Evolutionary conservation across 2,113 vertebrate species (phyloP).

Genomic region (Sinocyclocheilus maitianheensis): DNA sequence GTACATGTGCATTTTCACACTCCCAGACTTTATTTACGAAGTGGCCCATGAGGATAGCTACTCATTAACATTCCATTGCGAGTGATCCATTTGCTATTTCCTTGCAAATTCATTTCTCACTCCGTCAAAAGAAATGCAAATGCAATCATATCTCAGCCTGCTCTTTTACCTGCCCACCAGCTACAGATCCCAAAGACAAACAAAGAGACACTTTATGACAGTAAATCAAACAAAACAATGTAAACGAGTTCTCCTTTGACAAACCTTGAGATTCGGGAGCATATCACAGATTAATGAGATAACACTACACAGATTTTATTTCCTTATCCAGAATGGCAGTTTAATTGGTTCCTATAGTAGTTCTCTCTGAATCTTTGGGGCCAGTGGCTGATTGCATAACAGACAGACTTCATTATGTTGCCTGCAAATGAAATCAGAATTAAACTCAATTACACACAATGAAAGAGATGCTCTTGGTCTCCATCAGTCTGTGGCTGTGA

Average conservation of each 20-base stretch:
- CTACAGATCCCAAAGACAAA: conserved; percentile 29
- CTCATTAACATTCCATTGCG: conserved; percentile 65
- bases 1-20: conserved; percentile 5
- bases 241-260: conserved; percentile 50
- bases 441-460: conserved; percentile 29
- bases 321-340: conserved; percentile 39
- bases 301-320: conserved; percentile 7
- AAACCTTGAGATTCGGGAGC: conserved; percentile 30
- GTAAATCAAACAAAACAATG: conserved; percentile 42
- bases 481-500: not conserved
- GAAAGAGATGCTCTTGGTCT: conserved; percentile 15
- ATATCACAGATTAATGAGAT: conserved; percentile 30
- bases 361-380: conserved; percentile 33
- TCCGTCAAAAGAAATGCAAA: conserved; percentile 70
- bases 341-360: conserved; percentile 48
- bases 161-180: conserved; percentile 43
- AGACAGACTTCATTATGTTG: conserved; percentile 49
- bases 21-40: conserved; percentile 39
- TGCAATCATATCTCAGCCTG: conserved; percentile 53
- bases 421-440: conserved; percentile 48
- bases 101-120: conserved; percentile 69
- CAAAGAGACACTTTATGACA: conserved; percentile 31
- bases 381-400: conserved; percentile 44
- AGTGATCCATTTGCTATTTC: conserved; percentile 66
- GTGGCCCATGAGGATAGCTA: conserved; percentile 29